These are phyloP conservation scores for Gambusia affinis DNA, from an alignment of 2,113 vertebrate genomes.

Conservation along the genomic window DNA sequence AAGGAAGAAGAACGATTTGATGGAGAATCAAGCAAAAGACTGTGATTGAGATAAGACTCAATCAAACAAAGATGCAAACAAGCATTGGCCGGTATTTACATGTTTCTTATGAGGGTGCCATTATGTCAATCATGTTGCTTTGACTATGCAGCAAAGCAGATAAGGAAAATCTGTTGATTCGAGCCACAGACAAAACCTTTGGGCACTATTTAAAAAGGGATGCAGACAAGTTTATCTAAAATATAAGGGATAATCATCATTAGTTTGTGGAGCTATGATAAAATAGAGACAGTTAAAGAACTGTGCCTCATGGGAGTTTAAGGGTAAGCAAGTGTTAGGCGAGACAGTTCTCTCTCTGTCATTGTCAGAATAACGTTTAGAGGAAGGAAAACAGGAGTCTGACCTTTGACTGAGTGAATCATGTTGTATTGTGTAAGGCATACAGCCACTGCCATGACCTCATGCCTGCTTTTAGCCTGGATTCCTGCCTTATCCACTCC, in stretches of 20 bases:
- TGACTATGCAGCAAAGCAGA: constrained; percentile 5
- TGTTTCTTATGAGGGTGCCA: background rate
- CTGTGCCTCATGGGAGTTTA: background rate
- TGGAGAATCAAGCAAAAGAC: constrained; percentile 6
- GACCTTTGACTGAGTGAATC: constrained; percentile 27
- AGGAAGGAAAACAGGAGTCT: constrained; percentile 25
- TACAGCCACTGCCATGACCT: constrained; percentile 52
- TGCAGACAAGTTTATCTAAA: background rate
- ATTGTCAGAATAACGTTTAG: background rate
- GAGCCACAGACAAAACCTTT: background rate
- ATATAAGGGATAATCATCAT: background rate
- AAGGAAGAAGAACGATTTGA: constrained; percentile 48
- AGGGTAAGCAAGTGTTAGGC: constrained; percentile 15
- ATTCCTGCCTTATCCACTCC: constrained; percentile 38
- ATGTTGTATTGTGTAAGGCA: constrained; percentile 28
- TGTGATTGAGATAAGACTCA: constrained; percentile 12
- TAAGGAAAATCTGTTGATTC: constrained; percentile 13
- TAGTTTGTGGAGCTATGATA: background rate
- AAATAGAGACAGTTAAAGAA: constrained; percentile 6
- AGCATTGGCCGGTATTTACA: background rate
- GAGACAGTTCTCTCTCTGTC: constrained; percentile 41
- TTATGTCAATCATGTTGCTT: background rate
- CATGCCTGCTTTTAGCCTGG: constrained; percentile 60
- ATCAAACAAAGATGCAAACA: constrained; percentile 27
- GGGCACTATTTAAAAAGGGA: constrained; percentile 23